Conservation (phyloP, 2,888 invertebrate species). For the Limnephilus marmoratus region DNA sequence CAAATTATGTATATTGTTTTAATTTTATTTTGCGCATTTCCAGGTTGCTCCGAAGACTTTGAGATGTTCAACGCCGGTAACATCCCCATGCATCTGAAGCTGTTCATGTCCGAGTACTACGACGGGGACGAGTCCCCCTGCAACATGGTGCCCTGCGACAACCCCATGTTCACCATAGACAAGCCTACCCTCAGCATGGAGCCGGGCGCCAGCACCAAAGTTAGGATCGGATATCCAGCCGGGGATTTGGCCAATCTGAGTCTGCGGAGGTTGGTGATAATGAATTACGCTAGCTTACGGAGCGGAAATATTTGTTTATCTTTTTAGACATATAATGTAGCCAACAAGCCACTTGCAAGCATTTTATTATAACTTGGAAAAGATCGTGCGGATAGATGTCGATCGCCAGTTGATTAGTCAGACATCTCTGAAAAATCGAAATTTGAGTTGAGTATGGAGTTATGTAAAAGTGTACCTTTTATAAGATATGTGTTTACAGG, state of each 20-base stretch:
- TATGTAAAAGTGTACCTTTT: background rate
- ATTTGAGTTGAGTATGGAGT: too few relatives aligned
- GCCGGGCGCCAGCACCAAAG: slow-evolving; percentile 54
- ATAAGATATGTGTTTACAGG: slow-evolving; percentile 28
- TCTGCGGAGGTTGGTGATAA: slow-evolving; percentile 48
- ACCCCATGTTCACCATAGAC: slow-evolving; percentile 56
- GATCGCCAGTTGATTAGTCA: too few relatives aligned
- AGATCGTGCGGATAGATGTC: too few relatives aligned
- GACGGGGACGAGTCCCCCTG: slow-evolving; percentile 34
- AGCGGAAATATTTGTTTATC: too few relatives aligned
- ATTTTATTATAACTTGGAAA: too few relatives aligned
- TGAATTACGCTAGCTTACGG: background rate
- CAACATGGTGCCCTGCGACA: slow-evolving; percentile 56
- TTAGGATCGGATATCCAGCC: slow-evolving; percentile 56
- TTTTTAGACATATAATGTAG: too few relatives aligned
- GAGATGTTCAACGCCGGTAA: slow-evolving; percentile 62
- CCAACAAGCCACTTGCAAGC: too few relatives aligned
- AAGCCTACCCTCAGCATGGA: slow-evolving; percentile 46
- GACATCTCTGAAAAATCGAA: too few relatives aligned
- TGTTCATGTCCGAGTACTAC: slow-evolving; percentile 55
- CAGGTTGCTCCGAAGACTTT: slow-evolving; percentile 61
- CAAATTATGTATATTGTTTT: too few relatives aligned
- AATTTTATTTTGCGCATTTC: background rate
- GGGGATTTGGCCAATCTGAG: slow-evolving; percentile 20
- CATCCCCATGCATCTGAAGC: slow-evolving; percentile 57